A percentile compares a stretch with the other conserved stretches of the same genome.
Conservation (phyloP, 2,113 vertebrate species). For the Anhinga rufa region DNA sequence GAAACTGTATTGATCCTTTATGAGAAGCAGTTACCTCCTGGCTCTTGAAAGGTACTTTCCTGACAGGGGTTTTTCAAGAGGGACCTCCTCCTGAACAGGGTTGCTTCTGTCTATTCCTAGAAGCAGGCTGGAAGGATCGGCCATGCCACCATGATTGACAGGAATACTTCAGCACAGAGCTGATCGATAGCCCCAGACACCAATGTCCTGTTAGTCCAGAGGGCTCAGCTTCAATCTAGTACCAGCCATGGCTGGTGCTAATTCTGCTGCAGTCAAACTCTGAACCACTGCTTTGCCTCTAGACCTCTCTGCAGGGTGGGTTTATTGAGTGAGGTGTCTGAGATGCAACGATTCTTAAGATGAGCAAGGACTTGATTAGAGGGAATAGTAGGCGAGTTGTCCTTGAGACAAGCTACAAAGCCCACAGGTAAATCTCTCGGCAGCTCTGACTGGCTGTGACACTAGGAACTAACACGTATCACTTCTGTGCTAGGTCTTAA, state of each 20-base stretch:
- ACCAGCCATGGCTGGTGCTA: neutral
- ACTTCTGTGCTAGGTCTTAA: neutral
- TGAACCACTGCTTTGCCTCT: neutral
- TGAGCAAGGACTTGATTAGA: neutral
- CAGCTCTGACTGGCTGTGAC: neutral
- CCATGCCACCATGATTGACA: neutral
- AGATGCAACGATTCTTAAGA: neutral
- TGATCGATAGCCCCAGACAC: neutral
- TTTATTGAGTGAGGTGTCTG: neutral
- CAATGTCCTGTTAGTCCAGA: neutral
- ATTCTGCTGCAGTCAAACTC: neutral
- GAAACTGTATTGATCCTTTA: neutral
- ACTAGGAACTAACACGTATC: neutral
- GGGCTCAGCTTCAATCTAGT: neutral
- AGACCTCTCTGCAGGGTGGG: neutral
- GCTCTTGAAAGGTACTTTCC: neutral
- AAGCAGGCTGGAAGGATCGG: neutral
- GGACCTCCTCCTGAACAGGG: neutral
- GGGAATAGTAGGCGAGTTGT: neutral
- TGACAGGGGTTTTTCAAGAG: neutral
- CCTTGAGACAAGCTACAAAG: neutral
- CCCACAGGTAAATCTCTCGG: neutral
- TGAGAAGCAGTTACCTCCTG: neutral
- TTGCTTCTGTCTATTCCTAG: neutral
- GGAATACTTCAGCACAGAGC: neutral